phyloP scores from a whole-genome alignment of 2,113 vertebrate genomes.

The Sapajus apella region DNA sequence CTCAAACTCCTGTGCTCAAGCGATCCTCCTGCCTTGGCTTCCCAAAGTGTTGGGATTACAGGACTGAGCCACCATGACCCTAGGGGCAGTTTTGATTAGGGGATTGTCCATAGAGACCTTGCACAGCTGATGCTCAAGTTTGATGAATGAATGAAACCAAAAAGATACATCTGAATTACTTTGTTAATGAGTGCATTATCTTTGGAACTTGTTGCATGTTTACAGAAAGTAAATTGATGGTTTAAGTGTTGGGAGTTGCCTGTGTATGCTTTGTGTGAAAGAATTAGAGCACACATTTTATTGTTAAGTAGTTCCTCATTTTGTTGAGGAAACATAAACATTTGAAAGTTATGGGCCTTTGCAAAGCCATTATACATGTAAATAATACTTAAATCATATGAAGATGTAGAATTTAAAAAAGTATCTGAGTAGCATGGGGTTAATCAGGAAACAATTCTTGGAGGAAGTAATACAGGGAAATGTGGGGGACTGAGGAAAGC shows the following conservation, averaged over 20 bases:
- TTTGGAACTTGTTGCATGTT: conserved; percentile 31
- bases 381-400: background rate
- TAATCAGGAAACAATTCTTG: conserved; percentile 21
- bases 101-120: background rate
- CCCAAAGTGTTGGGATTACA: too few species aligned
- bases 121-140: background rate
- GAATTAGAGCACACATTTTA: background rate
- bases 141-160: background rate
- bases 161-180: background rate
- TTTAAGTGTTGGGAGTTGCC: background rate
- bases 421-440: background rate
- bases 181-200: background rate
- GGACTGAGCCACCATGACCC: too few species aligned
- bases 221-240: background rate
- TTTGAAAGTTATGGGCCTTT: background rate
- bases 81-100: background rate
- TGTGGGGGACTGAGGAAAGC: background rate
- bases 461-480: background rate
- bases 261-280: background rate
- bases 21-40: too few species aligned
- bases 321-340: conserved; percentile 21
- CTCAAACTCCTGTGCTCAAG: too few species aligned
- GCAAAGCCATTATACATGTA: background rate
- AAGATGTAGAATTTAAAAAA: conserved; percentile 4
- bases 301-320: conserved; percentile 36